A percentile compares a stretch with the other conserved stretches of the same genome.
Evolutionary conservation across 2,797 vertebrate genomes (phyloP).

Genomic region (Alexandromys oeconomus): DNA sequence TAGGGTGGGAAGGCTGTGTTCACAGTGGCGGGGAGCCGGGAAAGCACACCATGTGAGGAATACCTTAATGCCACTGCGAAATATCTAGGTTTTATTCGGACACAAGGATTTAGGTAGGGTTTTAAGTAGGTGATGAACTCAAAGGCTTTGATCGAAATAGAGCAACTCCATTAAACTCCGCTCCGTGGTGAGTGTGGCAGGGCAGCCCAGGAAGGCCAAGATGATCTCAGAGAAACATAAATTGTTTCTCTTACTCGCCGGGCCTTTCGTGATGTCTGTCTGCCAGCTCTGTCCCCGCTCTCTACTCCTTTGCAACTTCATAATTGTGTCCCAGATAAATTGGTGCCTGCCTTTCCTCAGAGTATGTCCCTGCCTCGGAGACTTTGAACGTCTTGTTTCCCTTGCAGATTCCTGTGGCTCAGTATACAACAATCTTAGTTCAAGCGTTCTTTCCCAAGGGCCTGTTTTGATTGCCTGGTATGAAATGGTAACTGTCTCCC

Average conservation of each 20-base stretch:
- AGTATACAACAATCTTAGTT: not conserved
- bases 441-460: not conserved
- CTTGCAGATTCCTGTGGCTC: not conserved
- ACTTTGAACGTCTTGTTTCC: not conserved
- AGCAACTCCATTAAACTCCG: not conserved
- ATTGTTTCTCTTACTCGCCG: not conserved
- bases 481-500: not conserved
- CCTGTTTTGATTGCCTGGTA: not conserved
- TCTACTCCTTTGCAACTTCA: not conserved
- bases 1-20: not conserved
- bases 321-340: not conserved
- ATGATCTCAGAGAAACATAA: not conserved
- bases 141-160: not conserved
- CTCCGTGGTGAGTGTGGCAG: not conserved
- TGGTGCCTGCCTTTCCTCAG: not conserved
- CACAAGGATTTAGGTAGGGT: not conserved
- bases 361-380: not conserved
- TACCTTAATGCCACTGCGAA: not conserved
- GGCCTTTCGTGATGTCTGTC: not conserved
- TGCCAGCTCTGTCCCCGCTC: not conserved
- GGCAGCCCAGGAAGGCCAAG: not conserved
- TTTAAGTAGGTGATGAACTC: not conserved
- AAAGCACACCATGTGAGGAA: fast-evolving
- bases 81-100: not conserved
- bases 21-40: not conserved